These are phyloP conservation scores for Todiramphus chloris DNA, from an alignment of 2,113 vertebrate genomes.

Conservation along the genomic window DNA sequence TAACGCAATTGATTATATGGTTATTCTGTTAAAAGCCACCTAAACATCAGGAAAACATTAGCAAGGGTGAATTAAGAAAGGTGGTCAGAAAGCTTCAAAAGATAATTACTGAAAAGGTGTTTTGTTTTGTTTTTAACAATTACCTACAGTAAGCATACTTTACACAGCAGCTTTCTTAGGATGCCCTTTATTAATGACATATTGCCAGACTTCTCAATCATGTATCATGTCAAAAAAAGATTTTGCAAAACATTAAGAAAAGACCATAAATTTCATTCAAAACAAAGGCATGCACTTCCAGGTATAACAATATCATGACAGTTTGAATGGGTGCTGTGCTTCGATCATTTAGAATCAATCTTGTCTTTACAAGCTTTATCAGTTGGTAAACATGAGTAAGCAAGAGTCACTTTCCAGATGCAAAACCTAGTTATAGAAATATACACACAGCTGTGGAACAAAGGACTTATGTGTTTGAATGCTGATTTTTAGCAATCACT, in stretches of 20 bases:
- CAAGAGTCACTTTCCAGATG: background rate
- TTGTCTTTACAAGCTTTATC: background rate
- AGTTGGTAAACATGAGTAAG: background rate
- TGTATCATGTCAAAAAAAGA: background rate
- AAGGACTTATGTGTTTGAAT: background rate
- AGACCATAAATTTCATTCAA: background rate
- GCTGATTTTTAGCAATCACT: background rate
- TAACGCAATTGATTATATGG: background rate
- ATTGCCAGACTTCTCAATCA: background rate
- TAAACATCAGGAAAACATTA: background rate
- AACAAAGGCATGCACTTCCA: background rate
- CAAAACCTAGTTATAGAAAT: background rate
- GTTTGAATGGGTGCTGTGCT: background rate
- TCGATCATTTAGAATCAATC: background rate
- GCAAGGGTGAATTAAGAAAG: background rate
- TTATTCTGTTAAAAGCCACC: conserved; percentile 4
- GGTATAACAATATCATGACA: background rate
- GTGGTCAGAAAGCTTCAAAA: background rate
- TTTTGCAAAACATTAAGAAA: background rate
- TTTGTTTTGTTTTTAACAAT: background rate
- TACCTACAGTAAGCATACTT: background rate
- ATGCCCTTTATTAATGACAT: background rate
- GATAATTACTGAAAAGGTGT: background rate
- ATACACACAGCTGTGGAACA: background rate
- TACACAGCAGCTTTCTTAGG: background rate